Conservation (phyloP, 2,888 invertebrate genomes). For the Caenorhabditis panamensis region DNA sequence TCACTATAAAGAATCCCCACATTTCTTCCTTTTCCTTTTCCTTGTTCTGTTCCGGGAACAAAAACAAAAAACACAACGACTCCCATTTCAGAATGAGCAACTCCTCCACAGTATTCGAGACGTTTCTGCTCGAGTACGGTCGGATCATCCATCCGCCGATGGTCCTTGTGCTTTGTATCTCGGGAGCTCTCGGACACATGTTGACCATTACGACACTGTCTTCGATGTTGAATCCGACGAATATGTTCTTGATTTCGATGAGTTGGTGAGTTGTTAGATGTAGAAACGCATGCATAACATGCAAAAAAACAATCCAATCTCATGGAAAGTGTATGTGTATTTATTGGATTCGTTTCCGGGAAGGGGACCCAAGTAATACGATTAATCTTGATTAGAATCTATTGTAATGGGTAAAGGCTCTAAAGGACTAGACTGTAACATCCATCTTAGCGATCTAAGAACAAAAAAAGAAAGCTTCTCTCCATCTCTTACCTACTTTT, state of each 20-base stretch:
- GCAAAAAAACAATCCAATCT: conserved; percentile 42
- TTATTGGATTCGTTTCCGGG: conserved; percentile 58
- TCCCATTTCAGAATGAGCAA: conserved; percentile 45
- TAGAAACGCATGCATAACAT: neutral
- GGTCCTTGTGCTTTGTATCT: conserved; percentile 75
- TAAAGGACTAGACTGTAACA: no score
- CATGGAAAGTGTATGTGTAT: conserved; percentile 58
- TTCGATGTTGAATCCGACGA: conserved; percentile 76
- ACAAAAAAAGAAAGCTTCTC: conserved; percentile 25
- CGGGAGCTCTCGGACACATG: conserved; percentile 76
- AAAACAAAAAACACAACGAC: neutral
- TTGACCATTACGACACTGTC: conserved; percentile 73
- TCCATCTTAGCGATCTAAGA: no score
- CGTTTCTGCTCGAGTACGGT: conserved; percentile 64
- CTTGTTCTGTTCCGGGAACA: neutral
- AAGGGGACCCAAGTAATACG: no score
- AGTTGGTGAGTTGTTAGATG: conserved; percentile 65
- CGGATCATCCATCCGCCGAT: conserved; percentile 74
- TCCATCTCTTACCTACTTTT: no score
- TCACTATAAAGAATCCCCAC: conserved; percentile 1
- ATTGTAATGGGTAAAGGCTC: no score
- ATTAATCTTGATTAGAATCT: conserved; percentile 32
- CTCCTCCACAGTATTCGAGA: conserved; percentile 46
- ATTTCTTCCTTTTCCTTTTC: neutral
- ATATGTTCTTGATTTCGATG: conserved; percentile 78